Percentiles rank a stretch among this genome's conserved stretches.
Conservation (phyloP, 2,797 vertebrate species). For the Pelobates cultripes region DNA sequence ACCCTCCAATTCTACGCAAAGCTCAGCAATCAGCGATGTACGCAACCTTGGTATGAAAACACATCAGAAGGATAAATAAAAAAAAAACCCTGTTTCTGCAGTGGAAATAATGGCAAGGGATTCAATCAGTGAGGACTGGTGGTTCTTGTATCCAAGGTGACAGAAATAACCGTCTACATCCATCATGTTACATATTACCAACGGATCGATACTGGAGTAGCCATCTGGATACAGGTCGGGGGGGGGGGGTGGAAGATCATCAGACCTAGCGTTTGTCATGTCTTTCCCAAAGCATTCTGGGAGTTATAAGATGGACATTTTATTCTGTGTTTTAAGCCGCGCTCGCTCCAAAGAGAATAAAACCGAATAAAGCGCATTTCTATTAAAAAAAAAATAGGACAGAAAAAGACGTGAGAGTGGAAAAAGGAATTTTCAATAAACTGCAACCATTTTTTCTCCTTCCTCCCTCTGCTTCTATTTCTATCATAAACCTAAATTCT, state of each 20-base stretch:
- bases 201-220: conserved; percentile 49
- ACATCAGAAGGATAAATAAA: conserved; percentile 45
- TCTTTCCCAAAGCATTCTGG: conserved; percentile 50
- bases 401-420: background rate
- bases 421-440: background rate
- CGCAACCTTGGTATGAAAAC: conserved; percentile 39
- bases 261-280: conserved; percentile 45
- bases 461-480: too few species aligned
- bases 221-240: conserved; percentile 56
- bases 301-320: conserved; percentile 31
- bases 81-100: conserved; percentile 45
- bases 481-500: background rate
- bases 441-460: background rate
- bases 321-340: conserved; percentile 19
- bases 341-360: conserved; percentile 31
- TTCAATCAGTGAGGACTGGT: conserved; percentile 46
- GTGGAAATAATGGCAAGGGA: conserved; percentile 53
- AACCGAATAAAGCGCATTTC: conserved; percentile 34
- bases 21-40: conserved; percentile 8
- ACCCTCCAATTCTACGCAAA: conserved; percentile 34
- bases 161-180: conserved; percentile 51
- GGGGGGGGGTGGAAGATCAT: conserved; percentile 49
- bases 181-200: conserved; percentile 54
- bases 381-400: conserved; percentile 1
- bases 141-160: conserved; percentile 54